Conservation (phyloP, 2,888 invertebrate species). For the Argyresthia albistria region DNA sequence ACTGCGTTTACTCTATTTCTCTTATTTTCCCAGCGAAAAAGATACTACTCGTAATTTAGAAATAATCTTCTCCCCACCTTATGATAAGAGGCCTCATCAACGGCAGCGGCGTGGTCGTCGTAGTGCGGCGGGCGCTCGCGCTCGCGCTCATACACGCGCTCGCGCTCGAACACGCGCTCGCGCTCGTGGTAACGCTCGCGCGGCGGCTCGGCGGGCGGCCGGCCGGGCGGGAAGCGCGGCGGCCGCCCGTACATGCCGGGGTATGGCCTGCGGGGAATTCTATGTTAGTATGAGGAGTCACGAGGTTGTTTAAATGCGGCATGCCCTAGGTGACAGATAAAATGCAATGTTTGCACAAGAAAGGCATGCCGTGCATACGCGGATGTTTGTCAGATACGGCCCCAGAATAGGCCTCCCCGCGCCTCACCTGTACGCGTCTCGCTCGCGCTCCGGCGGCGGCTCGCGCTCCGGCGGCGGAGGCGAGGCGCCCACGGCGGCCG, state of each 20-base stretch:
- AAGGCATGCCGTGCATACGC: no score
- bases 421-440: neutral
- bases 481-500: slow-evolving; percentile 74
- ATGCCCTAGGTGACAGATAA: no score
- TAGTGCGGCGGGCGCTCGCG: slow-evolving; percentile 30
- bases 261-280: slow-evolving; percentile 21
- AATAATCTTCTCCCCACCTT: slow-evolving; percentile 33
- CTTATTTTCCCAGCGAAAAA: no score
- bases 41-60: no score
- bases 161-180: slow-evolving; percentile 45
- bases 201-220: slow-evolving; percentile 25
- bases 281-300: neutral
- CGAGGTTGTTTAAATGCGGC: no score
- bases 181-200: slow-evolving; percentile 40
- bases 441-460: slow-evolving; percentile 7
- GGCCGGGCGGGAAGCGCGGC: slow-evolving; percentile 11
- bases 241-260: slow-evolving; percentile 45
- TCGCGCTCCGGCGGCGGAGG: slow-evolving; percentile 39
- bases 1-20: no score
- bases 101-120: slow-evolving; percentile 38
- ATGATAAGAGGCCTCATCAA: slow-evolving; percentile 46
- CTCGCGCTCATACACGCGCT: slow-evolving; percentile 42
- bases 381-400: no score
- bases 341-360: no score
- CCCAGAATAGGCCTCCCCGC: no score